These are phyloP conservation scores for Piscicola geometra DNA, from an alignment of 2,888 invertebrate species.

Conservation along the genomic window DNA sequence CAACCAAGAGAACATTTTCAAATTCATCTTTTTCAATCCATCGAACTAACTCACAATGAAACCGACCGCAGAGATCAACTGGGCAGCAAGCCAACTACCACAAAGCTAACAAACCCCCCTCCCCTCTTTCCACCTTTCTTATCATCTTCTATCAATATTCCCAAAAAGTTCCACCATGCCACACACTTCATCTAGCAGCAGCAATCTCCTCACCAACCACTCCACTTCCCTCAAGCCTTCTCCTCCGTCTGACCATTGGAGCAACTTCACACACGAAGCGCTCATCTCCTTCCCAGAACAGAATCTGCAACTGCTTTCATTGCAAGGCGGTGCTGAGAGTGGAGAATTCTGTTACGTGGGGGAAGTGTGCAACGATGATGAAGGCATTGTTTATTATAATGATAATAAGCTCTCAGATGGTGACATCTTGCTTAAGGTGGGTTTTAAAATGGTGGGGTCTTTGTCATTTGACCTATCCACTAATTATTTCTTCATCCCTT, in stretches of 20 bases:
- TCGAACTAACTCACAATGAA: too few species aligned
- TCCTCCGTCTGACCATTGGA: slow-evolving; percentile 53
- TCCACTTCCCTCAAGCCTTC: too few species aligned
- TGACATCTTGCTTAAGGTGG: slow-evolving; percentile 23
- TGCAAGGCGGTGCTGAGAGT: slow-evolving; percentile 60
- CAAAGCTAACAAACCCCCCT: too few species aligned
- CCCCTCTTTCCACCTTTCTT: too few species aligned
- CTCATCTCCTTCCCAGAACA: slow-evolving; percentile 54
- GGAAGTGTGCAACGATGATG: slow-evolving; percentile 48
- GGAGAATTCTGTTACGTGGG: slow-evolving; percentile 53
- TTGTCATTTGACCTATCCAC: too few species aligned
- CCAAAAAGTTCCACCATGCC: not conserved
- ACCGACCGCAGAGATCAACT: too few species aligned
- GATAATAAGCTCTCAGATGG: not conserved
- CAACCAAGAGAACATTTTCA: not conserved
- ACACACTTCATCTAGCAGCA: not conserved
- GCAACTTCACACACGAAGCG: slow-evolving; percentile 56
- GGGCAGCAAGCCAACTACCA: too few species aligned
- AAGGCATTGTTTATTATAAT: not conserved
- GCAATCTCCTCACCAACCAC: not conserved
- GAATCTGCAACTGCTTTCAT: slow-evolving; percentile 55
- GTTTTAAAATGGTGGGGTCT: too few species aligned
- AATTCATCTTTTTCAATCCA: too few species aligned
- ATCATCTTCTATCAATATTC: too few species aligned
- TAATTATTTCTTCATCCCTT: too few species aligned